Percentiles rank a stretch among this genome's conserved stretches.
phyloP scores from a whole-genome alignment of 2,888 invertebrate genomes.

The Petrophora chlorosata region DNA sequence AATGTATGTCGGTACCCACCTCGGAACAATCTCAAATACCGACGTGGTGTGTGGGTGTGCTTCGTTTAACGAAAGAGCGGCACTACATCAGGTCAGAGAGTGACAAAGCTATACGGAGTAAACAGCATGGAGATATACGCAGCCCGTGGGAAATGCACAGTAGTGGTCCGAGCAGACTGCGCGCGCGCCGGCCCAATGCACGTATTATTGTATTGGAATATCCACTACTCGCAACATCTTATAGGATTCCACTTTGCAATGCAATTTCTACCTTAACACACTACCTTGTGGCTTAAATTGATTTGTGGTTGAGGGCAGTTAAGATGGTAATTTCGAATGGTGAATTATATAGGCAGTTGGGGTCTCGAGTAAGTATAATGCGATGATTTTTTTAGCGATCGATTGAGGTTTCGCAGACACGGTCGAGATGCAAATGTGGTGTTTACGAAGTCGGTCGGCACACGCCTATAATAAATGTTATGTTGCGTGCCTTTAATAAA shows the following conservation, averaged over 20 bases:
- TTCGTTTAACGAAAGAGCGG: constrained; percentile 82
- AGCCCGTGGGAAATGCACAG: constrained; percentile 85
- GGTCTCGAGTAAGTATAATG: constrained; percentile 71
- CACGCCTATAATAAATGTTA: constrained; percentile 70
- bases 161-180: constrained; percentile 83
- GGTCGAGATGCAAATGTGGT: constrained; percentile 77
- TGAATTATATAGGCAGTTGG: constrained; percentile 66
- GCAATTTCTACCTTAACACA: constrained; percentile 38
- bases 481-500: constrained; percentile 59
- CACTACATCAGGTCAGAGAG: constrained; percentile 75
- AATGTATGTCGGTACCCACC: constrained; percentile 75
- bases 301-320: constrained; percentile 32
- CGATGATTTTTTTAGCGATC: constrained; percentile 81
- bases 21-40: constrained; percentile 81
- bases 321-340: constrained; percentile 36
- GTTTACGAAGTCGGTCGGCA: constrained; percentile 73
- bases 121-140: constrained; percentile 59
- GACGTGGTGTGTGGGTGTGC: constrained; percentile 82
- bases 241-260: constrained; percentile 40
- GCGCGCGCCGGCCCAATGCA: constrained; percentile 83
- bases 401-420: constrained; percentile 78
- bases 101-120: constrained; percentile 63
- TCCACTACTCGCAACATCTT: constrained; percentile 61
- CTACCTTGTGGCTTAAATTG: constrained; percentile 45
- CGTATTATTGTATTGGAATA: constrained; percentile 82